Percentiles rank a stretch among this genome's conserved stretches.
Conservation (phyloP, 2,113 vertebrate genomes). For the Perca flavescens region DNA sequence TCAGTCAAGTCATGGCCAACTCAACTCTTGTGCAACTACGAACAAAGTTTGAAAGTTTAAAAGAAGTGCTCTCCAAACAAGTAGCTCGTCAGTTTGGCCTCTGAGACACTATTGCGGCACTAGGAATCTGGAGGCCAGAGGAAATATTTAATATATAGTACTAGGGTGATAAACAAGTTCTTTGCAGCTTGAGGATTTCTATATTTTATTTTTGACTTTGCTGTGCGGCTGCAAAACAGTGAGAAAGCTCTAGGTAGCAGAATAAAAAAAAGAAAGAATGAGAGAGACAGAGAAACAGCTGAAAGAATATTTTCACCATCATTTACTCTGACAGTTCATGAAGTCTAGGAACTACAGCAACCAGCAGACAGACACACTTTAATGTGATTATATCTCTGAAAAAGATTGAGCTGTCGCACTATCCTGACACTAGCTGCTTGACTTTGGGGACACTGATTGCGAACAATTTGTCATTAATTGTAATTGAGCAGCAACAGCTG, state of each 20-base stretch:
- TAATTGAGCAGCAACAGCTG: background rate
- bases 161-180: background rate
- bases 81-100: background rate
- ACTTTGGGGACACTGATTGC: background rate
- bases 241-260: background rate
- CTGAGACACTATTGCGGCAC: background rate
- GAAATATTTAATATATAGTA: background rate
- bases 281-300: constrained; percentile 2
- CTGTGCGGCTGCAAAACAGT: background rate
- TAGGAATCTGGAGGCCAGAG: background rate
- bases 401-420: constrained; percentile 11
- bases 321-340: constrained; percentile 17
- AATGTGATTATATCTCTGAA: constrained; percentile 6
- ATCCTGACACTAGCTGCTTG: background rate
- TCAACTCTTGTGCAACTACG: too few relatives aligned
- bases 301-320: constrained; percentile 4
- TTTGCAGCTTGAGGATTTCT: background rate
- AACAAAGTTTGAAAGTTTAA: background rate
- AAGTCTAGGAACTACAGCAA: background rate
- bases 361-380: constrained; percentile 2
- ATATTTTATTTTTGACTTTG: background rate
- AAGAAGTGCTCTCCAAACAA: background rate
- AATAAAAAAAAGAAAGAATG: background rate
- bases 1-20: background rate
- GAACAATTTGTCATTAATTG: background rate